phyloP scores from a whole-genome alignment of 2,888 invertebrate species.

The Synanthedon formicaeformis region DNA sequence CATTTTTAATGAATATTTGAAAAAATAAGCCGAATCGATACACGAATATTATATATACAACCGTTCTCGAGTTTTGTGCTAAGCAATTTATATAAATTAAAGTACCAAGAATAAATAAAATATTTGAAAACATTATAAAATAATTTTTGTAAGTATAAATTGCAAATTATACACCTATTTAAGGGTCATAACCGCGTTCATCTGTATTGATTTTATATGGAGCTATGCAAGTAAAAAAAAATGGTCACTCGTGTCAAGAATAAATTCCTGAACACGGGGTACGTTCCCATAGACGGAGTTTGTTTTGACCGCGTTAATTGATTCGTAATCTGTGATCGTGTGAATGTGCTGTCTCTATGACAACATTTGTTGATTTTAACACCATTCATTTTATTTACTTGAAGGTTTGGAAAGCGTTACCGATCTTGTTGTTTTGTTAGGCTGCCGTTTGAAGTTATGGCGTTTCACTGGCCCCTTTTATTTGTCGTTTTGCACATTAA shows the following conservation, averaged over 20 bases:
- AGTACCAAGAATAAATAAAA: too few relatives aligned
- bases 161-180: too few relatives aligned
- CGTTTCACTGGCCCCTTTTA: conserved; percentile 18
- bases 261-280: conserved; percentile 24
- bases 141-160: too few relatives aligned
- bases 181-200: too few relatives aligned
- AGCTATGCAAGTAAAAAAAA: background rate
- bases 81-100: too few relatives aligned
- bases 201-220: background rate
- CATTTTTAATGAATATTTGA: too few relatives aligned
- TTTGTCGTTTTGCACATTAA: conserved; percentile 5
- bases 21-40: too few relatives aligned
- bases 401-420: conserved; percentile 19
- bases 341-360: conserved; percentile 27
- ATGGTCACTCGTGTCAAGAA: background rate
- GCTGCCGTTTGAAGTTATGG: conserved; percentile 29
- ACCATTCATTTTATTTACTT: conserved; percentile 15
- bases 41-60: too few relatives aligned
- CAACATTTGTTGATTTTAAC: conserved; percentile 12
- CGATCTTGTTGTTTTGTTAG: conserved; percentile 46
- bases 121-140: too few relatives aligned
- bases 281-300: conserved; percentile 40
- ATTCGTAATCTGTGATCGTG: conserved; percentile 46
- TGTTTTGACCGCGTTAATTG: conserved; percentile 50
- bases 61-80: too few relatives aligned